Evolutionary conservation across 2,113 vertebrate genomes (phyloP), one percentile per base, ranked within the genome.

Genomic region (Pseudorectes ferrugineus): DNA sequence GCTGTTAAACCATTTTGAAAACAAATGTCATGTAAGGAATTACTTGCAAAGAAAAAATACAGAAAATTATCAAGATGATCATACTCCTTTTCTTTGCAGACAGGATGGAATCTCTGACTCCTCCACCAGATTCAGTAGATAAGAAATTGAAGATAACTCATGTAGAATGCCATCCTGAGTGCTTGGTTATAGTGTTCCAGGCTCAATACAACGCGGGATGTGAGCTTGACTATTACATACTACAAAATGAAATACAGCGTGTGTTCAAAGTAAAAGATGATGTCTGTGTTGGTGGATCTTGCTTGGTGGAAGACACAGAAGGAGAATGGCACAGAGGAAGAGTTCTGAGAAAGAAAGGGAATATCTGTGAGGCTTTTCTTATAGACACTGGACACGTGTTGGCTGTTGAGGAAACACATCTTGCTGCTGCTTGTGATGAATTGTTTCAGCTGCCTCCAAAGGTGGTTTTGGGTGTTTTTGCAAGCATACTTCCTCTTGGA

Each of bases 281-380:
- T 12, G 54, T 99, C 88, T 93, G 74, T 8, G 16, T 98, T 14
- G 98, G 98, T 75, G 98, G 98, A 35, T 97, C 98, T 77, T 99
- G 99, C 89, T 98, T 99, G 40, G 98, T 99, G 29, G 98, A 99
- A 97, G 99, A 99, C 68, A 43, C 93, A 40, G 68, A 91, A 85
- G 98, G 98, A 72, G 97, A 77, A 73, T 99, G 99, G 99, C 98
- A 98, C 82, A 98, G 99, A 98, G 99, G 98, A 97, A 98, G 98
- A 98, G 97, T 99, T 85, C 94, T 99, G 85, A 97, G 97, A 76
- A 98, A 96, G 91, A 96, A 74, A 35, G 95, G 95, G 5, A 90
- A 96, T 58, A 46, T 95, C 33, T 98, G 81, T 89, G 97, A 98
- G 12, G 97, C 98, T 33, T 98, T 98, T 72, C 98, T 99, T n/a